Conservation (phyloP, 2,797 vertebrate genomes). For the Cuculus canorus region DNA sequence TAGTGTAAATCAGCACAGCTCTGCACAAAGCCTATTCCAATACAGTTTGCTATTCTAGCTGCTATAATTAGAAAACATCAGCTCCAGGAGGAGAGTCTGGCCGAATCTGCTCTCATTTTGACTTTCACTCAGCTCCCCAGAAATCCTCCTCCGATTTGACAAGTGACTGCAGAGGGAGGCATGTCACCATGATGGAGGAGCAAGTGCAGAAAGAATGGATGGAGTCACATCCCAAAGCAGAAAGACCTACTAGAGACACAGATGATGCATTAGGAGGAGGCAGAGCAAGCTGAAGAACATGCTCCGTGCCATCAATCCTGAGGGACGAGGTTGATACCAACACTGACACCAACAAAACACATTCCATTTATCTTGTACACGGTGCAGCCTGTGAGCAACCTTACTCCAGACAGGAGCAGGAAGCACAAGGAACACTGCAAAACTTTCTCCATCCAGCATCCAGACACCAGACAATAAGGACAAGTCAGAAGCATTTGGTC, state of each 20-base stretch:
- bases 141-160: background rate
- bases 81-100: background rate
- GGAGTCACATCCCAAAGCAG: background rate
- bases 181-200: background rate
- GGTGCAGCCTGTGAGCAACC: background rate
- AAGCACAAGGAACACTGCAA: background rate
- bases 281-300: background rate
- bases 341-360: background rate
- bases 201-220: rapidly evolving
- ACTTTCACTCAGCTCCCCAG: background rate
- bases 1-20: background rate
- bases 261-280: background rate
- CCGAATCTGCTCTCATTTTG: background rate
- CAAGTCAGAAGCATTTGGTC: background rate
- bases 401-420: background rate
- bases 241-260: background rate
- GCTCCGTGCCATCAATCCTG: background rate
- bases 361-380: background rate
- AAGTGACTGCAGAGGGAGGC: background rate
- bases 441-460: background rate
- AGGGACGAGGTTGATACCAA: background rate
- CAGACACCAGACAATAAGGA: background rate
- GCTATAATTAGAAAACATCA: background rate
- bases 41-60: background rate
- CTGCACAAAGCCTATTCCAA: background rate